A percentile compares a stretch with the other conserved stretches of the same genome.
Evolutionary conservation across 1,140 invertebrate species (phyloP).

Genomic region (Drosophila ironensis): DNA sequence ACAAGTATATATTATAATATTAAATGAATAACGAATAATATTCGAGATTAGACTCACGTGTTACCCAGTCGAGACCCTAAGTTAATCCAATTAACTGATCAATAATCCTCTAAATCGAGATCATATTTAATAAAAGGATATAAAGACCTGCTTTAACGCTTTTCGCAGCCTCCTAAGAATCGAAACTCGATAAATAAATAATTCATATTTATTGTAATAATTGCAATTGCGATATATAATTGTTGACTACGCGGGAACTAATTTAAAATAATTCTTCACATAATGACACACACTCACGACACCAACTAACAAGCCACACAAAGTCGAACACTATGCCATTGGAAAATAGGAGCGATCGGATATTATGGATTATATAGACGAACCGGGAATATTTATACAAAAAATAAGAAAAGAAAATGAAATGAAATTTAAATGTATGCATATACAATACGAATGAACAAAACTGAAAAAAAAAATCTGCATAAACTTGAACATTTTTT

Average conservation of each 20-base stretch:
- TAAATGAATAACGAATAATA: constrained; percentile 34
- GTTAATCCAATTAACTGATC: constrained; percentile 75
- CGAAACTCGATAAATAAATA: constrained; percentile 26
- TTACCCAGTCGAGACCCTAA: constrained; percentile 51
- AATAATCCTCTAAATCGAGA: constrained; percentile 30
- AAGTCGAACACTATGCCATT: constrained; percentile 56
- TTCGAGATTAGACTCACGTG: too few relatives aligned
- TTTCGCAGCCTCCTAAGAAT: constrained; percentile 44
- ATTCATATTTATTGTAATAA: constrained; percentile 43
- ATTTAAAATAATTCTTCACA: constrained; percentile 61
- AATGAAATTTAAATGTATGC: constrained; percentile 67
- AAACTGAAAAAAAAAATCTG: constrained; percentile 39
- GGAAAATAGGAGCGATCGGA: constrained; percentile 62
- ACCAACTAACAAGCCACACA: constrained; percentile 22
- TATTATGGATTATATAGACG: constrained; percentile 74
- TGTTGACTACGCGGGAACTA: constrained; percentile 55
- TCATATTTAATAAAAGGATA: constrained; percentile 15
- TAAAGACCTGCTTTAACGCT: constrained; percentile 36
- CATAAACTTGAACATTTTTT: constrained; percentile 79
- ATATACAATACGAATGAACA: constrained; percentile 58
- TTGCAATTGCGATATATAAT: constrained; percentile 40
- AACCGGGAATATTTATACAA: constrained; percentile 76
- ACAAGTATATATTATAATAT: constrained; percentile 37
- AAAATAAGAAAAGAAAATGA: too few relatives aligned
- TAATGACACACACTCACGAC: constrained; percentile 14